Percentiles rank a stretch among this genome's conserved stretches.
These are phyloP conservation scores for Phainopepla nitens DNA, from an alignment of 2,113 vertebrate species.

Conservation along the genomic window DNA sequence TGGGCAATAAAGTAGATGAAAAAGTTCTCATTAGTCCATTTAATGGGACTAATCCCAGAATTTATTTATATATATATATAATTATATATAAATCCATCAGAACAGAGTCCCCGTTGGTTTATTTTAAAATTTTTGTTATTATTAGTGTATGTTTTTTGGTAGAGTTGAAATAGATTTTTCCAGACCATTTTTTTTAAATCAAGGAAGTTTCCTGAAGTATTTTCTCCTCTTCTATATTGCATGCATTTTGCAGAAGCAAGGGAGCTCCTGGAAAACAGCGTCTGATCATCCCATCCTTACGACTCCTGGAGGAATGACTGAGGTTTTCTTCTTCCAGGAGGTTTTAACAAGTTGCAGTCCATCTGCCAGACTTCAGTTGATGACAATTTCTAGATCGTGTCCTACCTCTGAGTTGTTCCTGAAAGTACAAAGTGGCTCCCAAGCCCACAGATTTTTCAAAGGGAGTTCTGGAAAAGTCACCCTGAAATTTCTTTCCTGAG, in stretches of 20 bases:
- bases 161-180: not conserved
- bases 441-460: not conserved
- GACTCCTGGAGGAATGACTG: not conserved
- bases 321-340: not conserved
- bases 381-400: not conserved
- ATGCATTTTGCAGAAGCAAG: rapidly evolving
- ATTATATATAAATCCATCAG: too few relatives aligned
- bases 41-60: not conserved
- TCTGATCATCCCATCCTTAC: not conserved
- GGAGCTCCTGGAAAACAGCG: not conserved
- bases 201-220: not conserved
- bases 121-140: not conserved
- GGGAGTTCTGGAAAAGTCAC: not conserved
- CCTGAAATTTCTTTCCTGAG: not conserved
- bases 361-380: not conserved
- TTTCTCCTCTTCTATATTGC: not conserved
- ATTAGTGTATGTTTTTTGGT: not conserved
- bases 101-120: not conserved
- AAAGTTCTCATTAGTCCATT: not conserved
- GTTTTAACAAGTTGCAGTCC: not conserved
- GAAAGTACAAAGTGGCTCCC: not conserved
- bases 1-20: not conserved
- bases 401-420: not conserved
- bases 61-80: too few relatives aligned
- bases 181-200: not conserved